Conservation (phyloP, 2,797 vertebrate species). For the Rhinophrynus dorsalis region DNA sequence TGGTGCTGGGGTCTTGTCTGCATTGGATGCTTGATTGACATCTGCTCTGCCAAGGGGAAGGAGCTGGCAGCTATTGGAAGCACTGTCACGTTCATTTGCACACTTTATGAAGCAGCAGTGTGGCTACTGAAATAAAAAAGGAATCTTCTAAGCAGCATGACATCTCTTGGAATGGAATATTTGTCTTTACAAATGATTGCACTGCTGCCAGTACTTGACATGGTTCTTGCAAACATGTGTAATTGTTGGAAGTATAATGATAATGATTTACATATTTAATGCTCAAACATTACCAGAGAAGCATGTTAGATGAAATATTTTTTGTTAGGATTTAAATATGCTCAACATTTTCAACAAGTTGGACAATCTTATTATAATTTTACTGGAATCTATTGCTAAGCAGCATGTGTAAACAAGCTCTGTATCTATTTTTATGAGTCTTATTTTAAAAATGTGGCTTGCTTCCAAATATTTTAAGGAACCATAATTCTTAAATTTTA, state of each 20-base stretch:
- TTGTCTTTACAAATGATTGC: slow-evolving; percentile 83
- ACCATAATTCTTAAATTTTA: background rate
- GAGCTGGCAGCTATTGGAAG: slow-evolving; percentile 79
- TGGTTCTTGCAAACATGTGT: slow-evolving; percentile 80
- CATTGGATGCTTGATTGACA: slow-evolving; percentile 88
- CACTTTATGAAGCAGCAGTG: slow-evolving; percentile 83
- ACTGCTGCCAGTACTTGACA: slow-evolving; percentile 80
- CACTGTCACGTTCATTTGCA: slow-evolving; percentile 75
- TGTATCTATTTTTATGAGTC: slow-evolving; percentile 10
- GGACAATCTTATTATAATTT: slow-evolving; percentile 60
- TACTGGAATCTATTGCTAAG: slow-evolving; percentile 48
- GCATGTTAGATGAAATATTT: slow-evolving; percentile 73
- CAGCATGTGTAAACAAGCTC: slow-evolving; percentile 45
- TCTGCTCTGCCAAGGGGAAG: slow-evolving; percentile 86
- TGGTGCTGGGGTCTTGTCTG: slow-evolving; percentile 72
- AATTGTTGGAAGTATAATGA: slow-evolving; percentile 83
- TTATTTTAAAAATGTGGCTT: slow-evolving; percentile 52
- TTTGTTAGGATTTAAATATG: slow-evolving; percentile 69
- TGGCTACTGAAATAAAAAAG: slow-evolving; percentile 83
- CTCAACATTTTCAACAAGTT: slow-evolving; percentile 65
- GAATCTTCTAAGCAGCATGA: slow-evolving; percentile 91
- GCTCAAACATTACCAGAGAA: slow-evolving; percentile 77
- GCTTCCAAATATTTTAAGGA: slow-evolving; percentile 53
- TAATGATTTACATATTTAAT: slow-evolving; percentile 85
- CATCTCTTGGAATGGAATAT: slow-evolving; percentile 94